Evolutionary conservation across 1,140 invertebrate species (phyloP), one percentile per base, ranked within the genome.

Genomic region (Hylaeus anthracinus): DNA sequence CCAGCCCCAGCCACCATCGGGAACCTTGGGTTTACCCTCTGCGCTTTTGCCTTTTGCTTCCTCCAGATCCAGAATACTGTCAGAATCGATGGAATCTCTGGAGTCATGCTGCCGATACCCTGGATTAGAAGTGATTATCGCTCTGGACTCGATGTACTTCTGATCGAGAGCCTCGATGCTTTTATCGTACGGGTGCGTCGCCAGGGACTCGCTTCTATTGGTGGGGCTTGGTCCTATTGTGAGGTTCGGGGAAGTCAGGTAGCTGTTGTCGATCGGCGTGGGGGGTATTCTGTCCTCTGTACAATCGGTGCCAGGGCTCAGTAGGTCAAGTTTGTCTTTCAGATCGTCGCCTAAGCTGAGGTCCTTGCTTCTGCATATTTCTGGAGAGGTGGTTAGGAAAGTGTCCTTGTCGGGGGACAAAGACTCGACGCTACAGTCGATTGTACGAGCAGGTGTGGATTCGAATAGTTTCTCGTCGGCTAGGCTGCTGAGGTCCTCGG

Each of bases 1-100:
- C 98, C 98, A 98, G 1, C 98, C 97, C 95, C 96, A 98, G 48
- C 95, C 95, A 10, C 96, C 96, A 77, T 96, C 96, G 0, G 96
- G 96, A 41, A 96, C 94, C 45, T 93, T 93, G 0, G 95, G 93
- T 85, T 94, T 95, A 6, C 86, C 76, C 6, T 80, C 66, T 0
- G 15, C 48, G 0, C 43, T 26, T 2, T 76, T 70, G 9, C 0
- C 12, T 60, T 0, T 63, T 72, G 14, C 26, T 26, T 78, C 63
- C 0, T 58, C 71, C 39, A 37, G 64, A 0, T 79, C 61, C 37
- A 51, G 14, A 0, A 41, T 26, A 6, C 70, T 82, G 1, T 85
- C 72, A 0, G 81, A 83, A 10, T 87, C 74, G 56, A 83, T 73
- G 0, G 81, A 83, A 10, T 86, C 67, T 0, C 48, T 6, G 2